These are phyloP conservation scores for Lordiphosa collinella DNA, from an alignment of 1,140 invertebrate genomes.

Conservation along the genomic window DNA sequence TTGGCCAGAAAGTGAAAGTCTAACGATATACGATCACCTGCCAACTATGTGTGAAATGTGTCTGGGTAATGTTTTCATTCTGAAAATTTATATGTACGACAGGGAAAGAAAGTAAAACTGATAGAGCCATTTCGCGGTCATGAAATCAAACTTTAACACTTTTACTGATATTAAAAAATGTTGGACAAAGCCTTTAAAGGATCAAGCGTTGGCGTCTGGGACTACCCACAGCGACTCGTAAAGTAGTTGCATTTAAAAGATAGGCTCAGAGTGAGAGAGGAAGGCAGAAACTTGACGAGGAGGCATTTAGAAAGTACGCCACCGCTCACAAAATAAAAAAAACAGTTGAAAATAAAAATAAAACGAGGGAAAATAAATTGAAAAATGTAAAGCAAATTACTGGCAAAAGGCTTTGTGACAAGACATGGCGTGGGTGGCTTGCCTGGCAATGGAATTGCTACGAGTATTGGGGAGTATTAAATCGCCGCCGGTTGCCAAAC, in stretches of 20 bases:
- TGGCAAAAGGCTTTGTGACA: conserved; percentile 74
- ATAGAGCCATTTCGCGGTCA: conserved; percentile 56
- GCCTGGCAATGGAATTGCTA: conserved; percentile 22
- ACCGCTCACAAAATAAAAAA: conserved; percentile 23
- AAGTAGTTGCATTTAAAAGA: conserved; percentile 46
- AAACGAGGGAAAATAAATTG: conserved; percentile 66
- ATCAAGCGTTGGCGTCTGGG: conserved; percentile 24
- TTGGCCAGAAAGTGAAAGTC: conserved; percentile 70
- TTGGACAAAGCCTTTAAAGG: conserved; percentile 62
- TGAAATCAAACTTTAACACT: conserved; percentile 69
- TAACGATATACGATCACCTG: conserved; percentile 54
- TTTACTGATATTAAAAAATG: conserved; percentile 57
- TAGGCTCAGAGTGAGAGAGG: conserved; percentile 35
- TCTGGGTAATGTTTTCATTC: conserved; percentile 39
- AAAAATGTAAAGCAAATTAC: conserved; percentile 77
- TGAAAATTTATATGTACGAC: conserved; percentile 47
- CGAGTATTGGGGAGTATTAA: background rate
- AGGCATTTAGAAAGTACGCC: conserved; percentile 72
- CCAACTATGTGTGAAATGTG: conserved; percentile 56
- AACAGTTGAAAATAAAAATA: conserved; percentile 14
- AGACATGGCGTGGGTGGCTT: conserved; percentile 63
- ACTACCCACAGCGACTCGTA: conserved; percentile 54
- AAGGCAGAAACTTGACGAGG: conserved; percentile 25
- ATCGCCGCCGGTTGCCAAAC: background rate
- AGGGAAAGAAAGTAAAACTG: conserved; percentile 55